Evolutionary conservation across 2,888 invertebrate species (phyloP).

Genomic region (Plagodis pulveraria): DNA sequence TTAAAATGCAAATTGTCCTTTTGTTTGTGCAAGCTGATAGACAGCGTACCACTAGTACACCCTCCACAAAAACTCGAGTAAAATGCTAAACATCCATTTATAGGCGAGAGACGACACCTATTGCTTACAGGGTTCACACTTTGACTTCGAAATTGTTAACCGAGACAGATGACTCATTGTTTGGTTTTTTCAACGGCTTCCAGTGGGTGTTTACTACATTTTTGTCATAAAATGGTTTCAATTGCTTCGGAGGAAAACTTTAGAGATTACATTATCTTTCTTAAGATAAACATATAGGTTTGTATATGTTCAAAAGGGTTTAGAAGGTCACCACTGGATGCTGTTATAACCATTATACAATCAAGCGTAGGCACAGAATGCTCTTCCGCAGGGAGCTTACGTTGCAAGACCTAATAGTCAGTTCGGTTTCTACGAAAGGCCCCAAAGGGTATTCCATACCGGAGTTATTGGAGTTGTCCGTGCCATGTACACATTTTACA

Average conservation of each 20-base stretch:
- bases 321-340: too few relatives aligned
- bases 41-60: slow-evolving; percentile 49
- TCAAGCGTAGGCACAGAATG: not conserved
- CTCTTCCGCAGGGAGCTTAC: slow-evolving; percentile 2
- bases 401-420: slow-evolving; percentile 7
- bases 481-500: not conserved
- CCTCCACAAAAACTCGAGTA: slow-evolving; percentile 52
- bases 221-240: too few relatives aligned
- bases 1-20: slow-evolving; percentile 82
- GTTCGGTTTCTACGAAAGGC: slow-evolving; percentile 2
- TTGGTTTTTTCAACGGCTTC: not conserved
- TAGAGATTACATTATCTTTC: too few relatives aligned
- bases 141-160: slow-evolving; percentile 28
- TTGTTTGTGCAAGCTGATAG: slow-evolving; percentile 70
- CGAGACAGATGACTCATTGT: slow-evolving; percentile 21
- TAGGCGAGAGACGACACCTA: slow-evolving; percentile 44
- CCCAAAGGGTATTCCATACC: slow-evolving; percentile 9
- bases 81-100: slow-evolving; percentile 76
- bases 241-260: too few relatives aligned
- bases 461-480: slow-evolving; percentile 2
- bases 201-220: not conserved
- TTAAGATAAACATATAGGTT: too few relatives aligned
- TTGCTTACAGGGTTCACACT: slow-evolving; percentile 21
- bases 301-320: too few relatives aligned
- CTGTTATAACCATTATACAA: not conserved